Evolutionary conservation across 2,888 invertebrate species (phyloP).

Genomic region (Eledone cirrhosa): DNA sequence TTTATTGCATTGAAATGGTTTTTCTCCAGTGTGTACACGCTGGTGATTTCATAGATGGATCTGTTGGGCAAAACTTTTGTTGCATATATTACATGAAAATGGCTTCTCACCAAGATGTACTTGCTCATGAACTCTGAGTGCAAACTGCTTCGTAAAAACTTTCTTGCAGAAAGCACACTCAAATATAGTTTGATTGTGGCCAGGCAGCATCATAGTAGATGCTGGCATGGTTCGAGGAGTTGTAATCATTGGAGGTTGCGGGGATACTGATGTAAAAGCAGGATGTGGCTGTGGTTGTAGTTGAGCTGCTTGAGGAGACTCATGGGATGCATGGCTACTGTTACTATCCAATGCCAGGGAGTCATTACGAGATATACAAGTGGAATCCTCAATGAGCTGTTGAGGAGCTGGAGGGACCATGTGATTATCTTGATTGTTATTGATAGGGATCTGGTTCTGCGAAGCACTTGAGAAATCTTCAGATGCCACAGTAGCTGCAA

Average conservation of each 20-base stretch:
- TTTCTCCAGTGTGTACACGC: constrained; percentile 7
- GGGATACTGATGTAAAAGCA: too few species aligned
- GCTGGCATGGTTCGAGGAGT: too few species aligned
- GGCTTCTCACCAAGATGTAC: constrained; percentile 14
- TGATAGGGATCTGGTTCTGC: background rate
- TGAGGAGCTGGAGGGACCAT: background rate
- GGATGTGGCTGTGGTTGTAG: too few species aligned
- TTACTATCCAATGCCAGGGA: background rate
- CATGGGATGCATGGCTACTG: background rate
- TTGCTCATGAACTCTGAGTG: background rate
- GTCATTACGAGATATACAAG: background rate
- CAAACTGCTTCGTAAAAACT: background rate
- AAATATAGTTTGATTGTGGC: background rate
- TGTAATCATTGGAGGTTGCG: too few species aligned
- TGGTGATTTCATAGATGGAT: constrained; percentile 4
- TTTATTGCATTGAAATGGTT: background rate
- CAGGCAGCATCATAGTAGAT: too few species aligned
- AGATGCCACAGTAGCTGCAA: too few species aligned
- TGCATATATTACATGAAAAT: background rate
- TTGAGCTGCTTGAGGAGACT: background rate
- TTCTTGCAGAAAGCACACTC: constrained; percentile 5
- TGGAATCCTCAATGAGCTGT: background rate
- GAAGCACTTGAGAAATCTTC: background rate
- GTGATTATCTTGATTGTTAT: background rate
- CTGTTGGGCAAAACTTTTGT: constrained; percentile 11